Evolutionary conservation across 2,113 vertebrate species (phyloP).

Genomic region (Saccopteryx leptura): DNA sequence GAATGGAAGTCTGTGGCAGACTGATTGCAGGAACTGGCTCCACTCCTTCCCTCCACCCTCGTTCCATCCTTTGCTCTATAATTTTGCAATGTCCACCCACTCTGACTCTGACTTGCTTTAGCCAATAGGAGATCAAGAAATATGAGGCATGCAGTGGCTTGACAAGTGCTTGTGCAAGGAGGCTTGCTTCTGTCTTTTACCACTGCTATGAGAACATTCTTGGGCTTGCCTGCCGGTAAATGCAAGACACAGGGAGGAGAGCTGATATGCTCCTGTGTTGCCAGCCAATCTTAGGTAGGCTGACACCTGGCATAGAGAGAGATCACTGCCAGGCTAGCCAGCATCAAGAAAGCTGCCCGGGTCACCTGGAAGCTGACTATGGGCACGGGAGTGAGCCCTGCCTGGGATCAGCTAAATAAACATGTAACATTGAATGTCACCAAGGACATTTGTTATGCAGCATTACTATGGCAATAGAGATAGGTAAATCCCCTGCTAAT

Average conservation of each 20-base stretch:
- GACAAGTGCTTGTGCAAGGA: background rate
- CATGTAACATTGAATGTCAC: background rate
- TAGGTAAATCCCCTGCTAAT: background rate
- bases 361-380: background rate
- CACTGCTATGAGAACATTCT: background rate
- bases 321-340: background rate
- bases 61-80: background rate
- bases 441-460: background rate
- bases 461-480: constrained; percentile 14
- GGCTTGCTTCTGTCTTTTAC: background rate
- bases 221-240: background rate
- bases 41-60: background rate
- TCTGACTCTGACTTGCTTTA: background rate
- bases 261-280: background rate
- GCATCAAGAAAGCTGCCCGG: background rate
- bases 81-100: background rate
- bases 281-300: constrained; percentile 41
- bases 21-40: background rate
- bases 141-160: background rate
- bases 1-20: background rate
- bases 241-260: background rate
- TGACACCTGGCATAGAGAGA: background rate
- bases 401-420: background rate
- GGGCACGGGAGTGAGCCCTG: background rate
- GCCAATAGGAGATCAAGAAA: background rate